Base-by-base conservation (phyloP, 2,113 vertebrate species). In the Festucalex cinctus region DNA sequence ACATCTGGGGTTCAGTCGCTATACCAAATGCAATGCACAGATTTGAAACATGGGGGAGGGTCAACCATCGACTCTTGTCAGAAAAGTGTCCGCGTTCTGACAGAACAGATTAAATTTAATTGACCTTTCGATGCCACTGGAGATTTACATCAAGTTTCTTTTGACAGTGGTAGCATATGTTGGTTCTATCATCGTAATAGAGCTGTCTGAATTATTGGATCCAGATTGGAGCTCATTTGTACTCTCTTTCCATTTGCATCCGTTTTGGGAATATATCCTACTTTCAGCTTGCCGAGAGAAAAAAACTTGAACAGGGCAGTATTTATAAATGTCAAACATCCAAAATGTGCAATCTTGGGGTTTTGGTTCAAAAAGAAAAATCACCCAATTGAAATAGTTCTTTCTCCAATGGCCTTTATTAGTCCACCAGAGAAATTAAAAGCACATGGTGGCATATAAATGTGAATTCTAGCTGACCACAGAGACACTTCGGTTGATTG, bases 311-410 rank as follows among this genome's bases (percentile, higher is more conserved):
- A 83, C 70, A 83, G 85, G 83, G 76, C 85, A 85, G 75, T 74
- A 72, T 87, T 90, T 87, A 79, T 81, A 88, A 53, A 85, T 88
- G 88, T 91, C 87, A 90, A 86, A 88, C 82, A 82, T 80, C 79
- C 64, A 36, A 20, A 63, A 69, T 71, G 61, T 56, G 71, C 72
- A 63, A 62, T 67, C 41, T 58, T 64, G 82, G 84, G 78, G 75
- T 87, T 77, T 80, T 39, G 0, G 48, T 51, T 51, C 9, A 39
- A 63, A 62, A 14, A 24, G 26, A 44, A 63, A 63, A 75, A 79
- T 74, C 58, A 24, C 26, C 81, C 88, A 83, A 77, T 86, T 84
- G 75, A 79, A 88, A 81, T 49, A 77, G 57, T 59, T 69, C 76
- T 73, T 82, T 75, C 77, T 87, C 72, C 83, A 84, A 84, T 83